Evolutionary conservation across 2,888 invertebrate species (phyloP), one percentile per base, ranked within the genome.

Genomic region (Neuroscelio doddi): DNA sequence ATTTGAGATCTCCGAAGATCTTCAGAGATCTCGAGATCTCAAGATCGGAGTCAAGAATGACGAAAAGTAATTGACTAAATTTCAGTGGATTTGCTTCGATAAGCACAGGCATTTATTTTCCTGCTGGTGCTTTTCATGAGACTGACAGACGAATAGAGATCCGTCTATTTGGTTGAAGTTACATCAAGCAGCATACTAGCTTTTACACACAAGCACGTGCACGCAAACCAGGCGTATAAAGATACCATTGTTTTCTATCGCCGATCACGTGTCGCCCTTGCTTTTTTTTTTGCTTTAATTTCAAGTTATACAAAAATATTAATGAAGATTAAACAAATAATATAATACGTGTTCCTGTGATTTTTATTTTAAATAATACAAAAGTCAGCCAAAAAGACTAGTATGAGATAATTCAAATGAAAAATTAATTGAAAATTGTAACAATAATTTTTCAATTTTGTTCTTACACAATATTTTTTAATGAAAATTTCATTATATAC

Each of bases 141-240:
- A 38, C 49, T 49, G 65, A 69, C 58, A 58, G 68, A 53, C 51
- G 59, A 45, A 58, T 61, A 27, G 41, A 61, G 36, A 58, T 69
- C 55, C 46, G 36, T 50, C 63, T 68, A 65, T 50, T 56, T 57
- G 42, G 58, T 62, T 69, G 63, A 64, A 70, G 64, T 72, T 69
- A 68, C 71, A 71, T 51, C 49, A 59, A 55, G 58, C 56, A 55
- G 50, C 47, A 49, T 41, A 52, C 57, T 49, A 39, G 46, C 53
- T 42, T 45, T 56, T 42, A 44, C 52, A 50, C 52, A 58, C 52
- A 29, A 57, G 55, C 56, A 53, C 58, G 62, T 57, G 62, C 64
- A 59, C 27, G 16, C 9, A 41, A 9, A 17, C 29, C 12, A 17
- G 21, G 39, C 34, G 34, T 39, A 70, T 64, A 70, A 70, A 58